Evolutionary conservation across 2,888 invertebrate genomes (phyloP).

Genomic region (Phortica magna): DNA sequence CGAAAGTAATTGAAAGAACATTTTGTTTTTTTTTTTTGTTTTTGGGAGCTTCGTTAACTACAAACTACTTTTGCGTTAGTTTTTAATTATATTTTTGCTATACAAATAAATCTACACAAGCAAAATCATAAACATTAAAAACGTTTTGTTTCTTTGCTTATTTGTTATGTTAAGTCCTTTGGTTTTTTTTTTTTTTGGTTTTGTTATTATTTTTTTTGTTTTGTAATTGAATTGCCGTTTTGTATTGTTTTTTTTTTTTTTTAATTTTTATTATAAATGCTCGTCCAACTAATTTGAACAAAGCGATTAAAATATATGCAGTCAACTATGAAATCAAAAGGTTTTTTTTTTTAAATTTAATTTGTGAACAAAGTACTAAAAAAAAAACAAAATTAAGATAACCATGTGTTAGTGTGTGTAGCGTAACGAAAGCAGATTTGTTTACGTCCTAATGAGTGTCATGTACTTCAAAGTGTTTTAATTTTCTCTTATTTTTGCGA

Average conservation of each 20-base stretch:
- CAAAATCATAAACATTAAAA: conserved; percentile 68
- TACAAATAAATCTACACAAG: conserved; percentile 75
- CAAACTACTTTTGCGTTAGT: conserved; percentile 64
- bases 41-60: conserved; percentile 58
- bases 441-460: no score
- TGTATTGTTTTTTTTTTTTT: background rate
- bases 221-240: conserved; percentile 12
- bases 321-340: background rate
- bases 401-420: no score
- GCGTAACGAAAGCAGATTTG: no score
- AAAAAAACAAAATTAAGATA: no score
- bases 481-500: no score
- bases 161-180: background rate
- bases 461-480: no score
- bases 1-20: conserved; percentile 25
- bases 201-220: conserved; percentile 37
- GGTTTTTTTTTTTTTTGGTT: conserved; percentile 17
- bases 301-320: background rate
- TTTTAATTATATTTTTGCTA: conserved; percentile 51
- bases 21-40: conserved; percentile 35
- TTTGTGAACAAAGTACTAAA: background rate
- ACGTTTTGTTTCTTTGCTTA: conserved; percentile 23
- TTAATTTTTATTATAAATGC: conserved; percentile 23
- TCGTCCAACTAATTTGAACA: background rate
- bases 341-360: background rate